Evolutionary conservation across 1,140 invertebrate genomes (phyloP), one percentile per base, ranked within the genome.

Genomic region (Patella vulgata): DNA sequence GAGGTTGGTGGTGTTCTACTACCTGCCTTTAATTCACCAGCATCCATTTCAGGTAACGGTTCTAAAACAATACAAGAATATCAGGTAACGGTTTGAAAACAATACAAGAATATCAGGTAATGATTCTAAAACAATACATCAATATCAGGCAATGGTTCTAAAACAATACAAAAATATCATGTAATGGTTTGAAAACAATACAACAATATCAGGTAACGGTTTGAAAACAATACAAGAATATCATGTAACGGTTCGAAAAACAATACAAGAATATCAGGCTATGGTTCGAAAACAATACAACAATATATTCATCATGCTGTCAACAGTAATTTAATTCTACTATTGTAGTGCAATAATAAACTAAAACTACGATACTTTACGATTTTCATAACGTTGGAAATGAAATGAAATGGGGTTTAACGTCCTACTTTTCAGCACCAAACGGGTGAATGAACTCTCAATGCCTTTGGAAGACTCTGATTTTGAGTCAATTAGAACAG

Each of bases 11-110:
- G 78, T 28, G 63, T 70, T 57, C 88, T 90, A 75, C 90, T 93
- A 42, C 89, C 89, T 36, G 88, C 87, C 86, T 93, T 93, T 14
- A 94, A 84, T 82, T 94, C 92, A 58, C 93, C 91, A 42, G 91
- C 86, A 78, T 91, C 91, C 42, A 90, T 86, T 23, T 66, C n/a
- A 43, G 77, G 77, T 21, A 71, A 62, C 9, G 67, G 63, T 25
- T 73, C 76, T 82, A 64, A n/a, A 72, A 69, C 12, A 72, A 33
- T 36, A 47, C n/a, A n/a, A n/a, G n/a, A n/a, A 90, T 86, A 23
- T 66, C n/a, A 43, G 77, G 77, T 21, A 71, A 62, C 9, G 67
- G 63, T 25, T 73, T 75, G 81, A 64, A n/a, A 72, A 69, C 12
- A 72, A 33, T 36, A 47, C n/a, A n/a, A n/a, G n/a, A n/a, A 90